Base-by-base conservation (phyloP, 2,113 vertebrate species). In the Otolemur garnettii region DNA sequence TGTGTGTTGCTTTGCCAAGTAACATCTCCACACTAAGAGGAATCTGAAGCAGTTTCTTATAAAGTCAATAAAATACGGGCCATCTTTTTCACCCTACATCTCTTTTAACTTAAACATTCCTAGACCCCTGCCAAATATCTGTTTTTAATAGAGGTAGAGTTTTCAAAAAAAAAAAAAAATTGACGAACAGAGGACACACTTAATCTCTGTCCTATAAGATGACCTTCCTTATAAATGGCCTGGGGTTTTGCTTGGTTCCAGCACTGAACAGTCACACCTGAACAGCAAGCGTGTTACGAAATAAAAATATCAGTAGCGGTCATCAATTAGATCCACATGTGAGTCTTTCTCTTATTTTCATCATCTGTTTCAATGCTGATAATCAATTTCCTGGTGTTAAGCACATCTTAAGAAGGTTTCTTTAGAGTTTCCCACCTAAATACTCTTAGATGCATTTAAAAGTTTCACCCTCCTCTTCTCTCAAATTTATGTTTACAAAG, bases 131-230 rank as follows among this genome's bases (percentile, higher is more conserved):
- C 69, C 87, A 95, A 97, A 79, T 95, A 81, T 92, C 87, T 97
- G 91, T 94, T 98, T 97, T 96, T 55, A 97, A 84, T 92, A 89
- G 87, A 96, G 77, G 33, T 53, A 35, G 66, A 85, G 14, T 60
- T 95, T 90, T 90, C 71, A 89, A 53, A 87, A 53, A 55, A 50
- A 50, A 9, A 50, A 60, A 1, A 28, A 26, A 38, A 1, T 68
- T 93, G 66, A 94, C 59, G 68, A 33, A n/a, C 38, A 75, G 45
- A 88, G 89, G 74, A 45, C 38, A 86, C 28, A 69, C 33, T 88
- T 96, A 79, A 93, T 79, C 66, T 88, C 53, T 91, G 62, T 55
- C 59, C 45, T 6, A 68, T 68, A 80, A 77, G 30, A 90, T 74
- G 38, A 82, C 17, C 75, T 81, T 81, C 33, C 64, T 75, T 80